Conservation (phyloP, 2,113 vertebrate genomes). For the Tupaia chinensis region DNA sequence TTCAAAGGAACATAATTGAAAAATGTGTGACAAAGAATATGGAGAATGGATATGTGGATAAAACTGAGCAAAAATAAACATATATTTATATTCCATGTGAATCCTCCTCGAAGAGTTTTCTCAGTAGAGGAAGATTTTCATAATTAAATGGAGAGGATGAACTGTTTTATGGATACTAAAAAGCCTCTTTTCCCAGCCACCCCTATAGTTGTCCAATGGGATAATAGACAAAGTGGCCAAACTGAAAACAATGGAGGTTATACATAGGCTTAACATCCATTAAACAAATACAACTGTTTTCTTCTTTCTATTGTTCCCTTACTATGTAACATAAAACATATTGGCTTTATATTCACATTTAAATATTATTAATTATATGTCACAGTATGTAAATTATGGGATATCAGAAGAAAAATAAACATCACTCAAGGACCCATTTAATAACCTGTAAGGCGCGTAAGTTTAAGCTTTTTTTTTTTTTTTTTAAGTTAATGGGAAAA, state of each 20-base stretch:
- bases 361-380: neutral
- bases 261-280: neutral
- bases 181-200: neutral
- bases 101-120: neutral
- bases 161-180: neutral
- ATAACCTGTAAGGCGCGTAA: too few relatives aligned
- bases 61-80: too few relatives aligned
- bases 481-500: too few relatives aligned
- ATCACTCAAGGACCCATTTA: neutral
- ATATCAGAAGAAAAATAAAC: neutral
- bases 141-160: neutral
- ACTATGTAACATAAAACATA: neutral
- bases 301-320: neutral
- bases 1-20: too few relatives aligned
- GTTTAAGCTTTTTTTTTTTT: too few relatives aligned
- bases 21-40: too few relatives aligned
- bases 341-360: neutral
- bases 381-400: too few relatives aligned
- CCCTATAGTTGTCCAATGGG: neutral
- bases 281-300: neutral
- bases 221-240: neutral
- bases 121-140: neutral
- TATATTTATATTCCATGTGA: neutral
- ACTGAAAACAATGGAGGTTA: neutral
- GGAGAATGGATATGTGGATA: too few relatives aligned